Evolutionary conservation across 2,113 vertebrate species (phyloP).

Genomic region (Lepus timidus): DNA sequence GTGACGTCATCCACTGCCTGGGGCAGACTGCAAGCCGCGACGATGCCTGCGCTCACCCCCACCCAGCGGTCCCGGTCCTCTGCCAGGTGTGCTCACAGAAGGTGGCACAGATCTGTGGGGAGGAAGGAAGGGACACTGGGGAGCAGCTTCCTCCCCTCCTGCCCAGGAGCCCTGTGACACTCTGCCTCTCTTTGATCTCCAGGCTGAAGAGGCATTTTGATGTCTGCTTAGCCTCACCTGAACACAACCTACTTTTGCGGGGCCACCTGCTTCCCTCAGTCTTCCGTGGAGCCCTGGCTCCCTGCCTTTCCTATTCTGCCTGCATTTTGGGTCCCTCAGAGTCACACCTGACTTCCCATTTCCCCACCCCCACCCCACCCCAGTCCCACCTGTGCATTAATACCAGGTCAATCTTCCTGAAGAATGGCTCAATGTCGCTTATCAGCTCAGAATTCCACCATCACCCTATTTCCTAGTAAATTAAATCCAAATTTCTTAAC

Average conservation of each 20-base stretch:
- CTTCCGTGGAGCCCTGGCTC: neutral
- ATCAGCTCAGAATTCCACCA: neutral
- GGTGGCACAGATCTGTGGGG: neutral
- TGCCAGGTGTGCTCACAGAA: neutral
- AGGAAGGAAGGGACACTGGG: neutral
- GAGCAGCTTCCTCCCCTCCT: neutral
- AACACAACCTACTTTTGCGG: neutral
- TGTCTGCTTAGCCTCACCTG: neutral
- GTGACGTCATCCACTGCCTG: neutral
- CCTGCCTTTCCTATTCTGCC: neutral
- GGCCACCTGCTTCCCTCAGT: neutral
- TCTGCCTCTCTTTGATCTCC: slow-evolving; percentile 14
- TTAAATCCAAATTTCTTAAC: slow-evolving; percentile 8
- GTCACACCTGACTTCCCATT: neutral
- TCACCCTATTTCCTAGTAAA: slow-evolving; percentile 7
- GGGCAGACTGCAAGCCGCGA: neutral
- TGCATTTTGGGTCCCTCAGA: neutral
- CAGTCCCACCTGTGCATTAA: neutral
- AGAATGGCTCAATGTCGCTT: neutral
- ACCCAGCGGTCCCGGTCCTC: neutral
- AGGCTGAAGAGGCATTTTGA: neutral
- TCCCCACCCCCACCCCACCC: neutral
- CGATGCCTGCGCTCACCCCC: neutral
- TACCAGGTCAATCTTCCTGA: neutral
- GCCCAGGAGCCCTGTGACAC: neutral